Evolutionary conservation across 2,113 vertebrate species (phyloP).

Genomic region (Ginglymostoma cirratum): DNA sequence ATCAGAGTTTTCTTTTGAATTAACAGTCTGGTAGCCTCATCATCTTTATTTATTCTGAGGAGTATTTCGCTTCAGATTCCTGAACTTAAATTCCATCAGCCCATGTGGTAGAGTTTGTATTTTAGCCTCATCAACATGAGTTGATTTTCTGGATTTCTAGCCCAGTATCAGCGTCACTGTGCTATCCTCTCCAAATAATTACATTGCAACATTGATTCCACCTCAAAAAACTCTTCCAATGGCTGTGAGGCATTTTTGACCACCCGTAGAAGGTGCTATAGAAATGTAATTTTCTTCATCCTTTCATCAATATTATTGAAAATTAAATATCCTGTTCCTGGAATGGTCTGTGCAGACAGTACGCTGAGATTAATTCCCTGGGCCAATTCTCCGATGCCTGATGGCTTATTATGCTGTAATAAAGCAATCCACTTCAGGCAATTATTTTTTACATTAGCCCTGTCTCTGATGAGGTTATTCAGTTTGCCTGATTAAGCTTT

Average conservation of each 20-base stretch:
- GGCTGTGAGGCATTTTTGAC: too few species aligned
- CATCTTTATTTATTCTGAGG: too few species aligned
- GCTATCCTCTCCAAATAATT: background rate
- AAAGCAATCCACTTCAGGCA: slow-evolving; percentile 13
- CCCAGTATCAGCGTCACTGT: background rate
- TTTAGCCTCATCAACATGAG: background rate
- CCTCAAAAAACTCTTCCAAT: background rate
- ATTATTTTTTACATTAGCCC: slow-evolving; percentile 28
- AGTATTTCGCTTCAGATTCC: too few species aligned
- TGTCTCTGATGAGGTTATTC: background rate
- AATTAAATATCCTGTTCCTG: background rate
- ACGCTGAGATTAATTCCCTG: slow-evolving; percentile 11
- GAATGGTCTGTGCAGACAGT: background rate
- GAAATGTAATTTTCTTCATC: background rate
- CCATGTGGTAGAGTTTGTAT: background rate
- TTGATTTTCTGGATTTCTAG: background rate
- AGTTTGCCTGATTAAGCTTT: slow-evolving; percentile 33
- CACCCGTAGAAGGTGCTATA: background rate
- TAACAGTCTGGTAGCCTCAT: too few species aligned
- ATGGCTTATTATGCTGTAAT: slow-evolving; percentile 23
- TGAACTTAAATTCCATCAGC: background rate
- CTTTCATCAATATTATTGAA: background rate
- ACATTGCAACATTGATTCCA: background rate
- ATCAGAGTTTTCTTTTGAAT: too few species aligned
- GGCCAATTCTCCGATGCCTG: slow-evolving; percentile 2